These are phyloP conservation scores for Garra rufa DNA, from an alignment of 2,113 vertebrate genomes.

Conservation along the genomic window DNA sequence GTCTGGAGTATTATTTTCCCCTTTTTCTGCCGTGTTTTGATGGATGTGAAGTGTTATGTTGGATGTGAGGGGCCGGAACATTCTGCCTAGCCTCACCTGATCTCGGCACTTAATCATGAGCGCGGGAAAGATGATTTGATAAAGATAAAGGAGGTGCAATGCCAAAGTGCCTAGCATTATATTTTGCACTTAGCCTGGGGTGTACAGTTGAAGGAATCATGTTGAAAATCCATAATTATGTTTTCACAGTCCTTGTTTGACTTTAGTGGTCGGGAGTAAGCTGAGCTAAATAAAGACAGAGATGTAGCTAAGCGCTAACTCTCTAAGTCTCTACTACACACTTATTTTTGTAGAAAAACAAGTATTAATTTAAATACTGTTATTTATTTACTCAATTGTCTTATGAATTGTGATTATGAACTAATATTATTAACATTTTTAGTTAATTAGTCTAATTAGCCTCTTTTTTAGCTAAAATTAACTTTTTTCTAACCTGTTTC, in stretches of 20 bases:
- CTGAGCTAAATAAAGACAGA: neutral
- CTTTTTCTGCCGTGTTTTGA: slow-evolving; percentile 5
- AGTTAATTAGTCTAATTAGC: neutral
- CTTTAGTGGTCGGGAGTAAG: neutral
- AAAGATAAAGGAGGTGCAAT: slow-evolving; percentile 11
- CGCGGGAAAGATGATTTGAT: slow-evolving; percentile 1
- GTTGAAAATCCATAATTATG: slow-evolving; percentile 12
- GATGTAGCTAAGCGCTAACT: neutral
- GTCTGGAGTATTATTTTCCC: neutral
- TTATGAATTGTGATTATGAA: neutral
- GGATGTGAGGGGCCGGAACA: slow-evolving; percentile 7
- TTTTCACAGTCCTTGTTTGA: neutral
- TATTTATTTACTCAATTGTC: neutral
- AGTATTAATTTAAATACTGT: neutral
- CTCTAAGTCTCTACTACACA: neutral
- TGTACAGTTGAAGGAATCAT: neutral
- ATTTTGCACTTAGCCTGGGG: slow-evolving; percentile 18
- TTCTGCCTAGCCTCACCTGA: slow-evolving; percentile 11
- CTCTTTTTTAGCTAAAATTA: neutral
- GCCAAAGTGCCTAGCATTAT: neutral
- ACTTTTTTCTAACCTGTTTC: neutral
- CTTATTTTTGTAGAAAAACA: neutral
- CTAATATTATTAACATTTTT: no score
- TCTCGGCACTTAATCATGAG: slow-evolving; percentile 13
- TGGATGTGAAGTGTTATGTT: slow-evolving; percentile 10